A percentile compares a stretch with the other conserved stretches of the same genome.
phyloP scores from a whole-genome alignment of 2,888 invertebrate genomes.

The Clepsis dumicolana region DNA sequence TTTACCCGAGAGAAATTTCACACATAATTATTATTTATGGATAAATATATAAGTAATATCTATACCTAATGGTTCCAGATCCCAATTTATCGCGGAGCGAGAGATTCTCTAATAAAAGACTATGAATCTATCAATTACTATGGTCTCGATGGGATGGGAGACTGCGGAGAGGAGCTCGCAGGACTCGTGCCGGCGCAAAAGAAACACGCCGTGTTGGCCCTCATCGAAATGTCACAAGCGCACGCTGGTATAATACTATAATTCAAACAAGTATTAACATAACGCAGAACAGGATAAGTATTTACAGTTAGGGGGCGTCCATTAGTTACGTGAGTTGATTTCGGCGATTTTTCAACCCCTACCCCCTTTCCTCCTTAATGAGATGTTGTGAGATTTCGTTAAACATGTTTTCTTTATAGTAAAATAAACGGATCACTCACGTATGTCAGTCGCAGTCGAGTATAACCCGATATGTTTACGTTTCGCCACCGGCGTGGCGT shows the following conservation, averaged over 20 bases:
- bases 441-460: no score
- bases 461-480: no score
- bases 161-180: neutral
- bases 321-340: no score
- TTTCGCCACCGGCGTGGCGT: no score
- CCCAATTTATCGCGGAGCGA: neutral
- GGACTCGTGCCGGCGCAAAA: slow-evolving; percentile 2
- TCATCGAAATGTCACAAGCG: neutral
- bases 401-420: no score
- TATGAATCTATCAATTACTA: neutral
- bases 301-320: no score
- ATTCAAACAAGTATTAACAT: neutral
- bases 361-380: no score
- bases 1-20: no score
- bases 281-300: neutral
- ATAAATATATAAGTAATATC: neutral
- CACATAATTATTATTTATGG: neutral
- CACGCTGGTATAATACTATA: neutral
- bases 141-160: neutral
- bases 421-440: no score
- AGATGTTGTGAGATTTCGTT: no score
- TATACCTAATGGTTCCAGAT: neutral
- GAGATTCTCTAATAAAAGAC: neutral
- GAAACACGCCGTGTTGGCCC: neutral
- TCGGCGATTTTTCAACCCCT: no score